Evolutionary conservation across 1,140 invertebrate genomes (phyloP).

Genomic region (Drosophila lini): DNA sequence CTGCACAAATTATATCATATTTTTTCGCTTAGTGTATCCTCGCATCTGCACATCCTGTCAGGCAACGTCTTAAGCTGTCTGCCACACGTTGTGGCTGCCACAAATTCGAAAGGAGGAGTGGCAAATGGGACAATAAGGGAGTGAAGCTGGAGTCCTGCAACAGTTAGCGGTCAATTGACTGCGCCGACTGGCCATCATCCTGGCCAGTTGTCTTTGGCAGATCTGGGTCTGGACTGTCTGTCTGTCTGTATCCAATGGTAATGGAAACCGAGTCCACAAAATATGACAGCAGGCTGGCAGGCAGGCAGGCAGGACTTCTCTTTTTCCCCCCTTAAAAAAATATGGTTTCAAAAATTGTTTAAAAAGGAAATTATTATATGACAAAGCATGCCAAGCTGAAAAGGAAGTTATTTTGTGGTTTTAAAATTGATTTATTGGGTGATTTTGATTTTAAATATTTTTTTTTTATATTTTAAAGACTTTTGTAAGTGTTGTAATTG

Average conservation of each 20-base stretch:
- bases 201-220: slow-evolving; percentile 45
- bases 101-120: slow-evolving; percentile 20
- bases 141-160: slow-evolving; percentile 32
- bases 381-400: neutral
- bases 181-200: slow-evolving; percentile 30
- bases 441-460: neutral
- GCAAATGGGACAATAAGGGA: slow-evolving; percentile 8
- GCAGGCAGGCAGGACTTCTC: neutral
- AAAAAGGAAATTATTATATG: neutral
- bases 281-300: slow-evolving; percentile 2
- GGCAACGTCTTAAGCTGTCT: slow-evolving; percentile 48
- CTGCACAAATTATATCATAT: neutral
- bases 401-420: neutral
- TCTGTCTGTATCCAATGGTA: slow-evolving; percentile 4
- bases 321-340: neutral
- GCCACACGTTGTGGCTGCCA: slow-evolving; percentile 45
- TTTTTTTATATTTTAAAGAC: neutral
- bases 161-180: slow-evolving; percentile 60
- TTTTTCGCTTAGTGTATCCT: slow-evolving; percentile 6
- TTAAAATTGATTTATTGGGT: neutral
- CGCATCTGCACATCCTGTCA: slow-evolving; percentile 19
- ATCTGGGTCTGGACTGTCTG: slow-evolving; percentile 21
- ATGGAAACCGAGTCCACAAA: slow-evolving; percentile 26
- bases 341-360: neutral
- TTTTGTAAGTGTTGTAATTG: neutral